A percentile compares a stretch with the other conserved stretches of the same genome.
Conservation (phyloP, 2,113 vertebrate species). For the Poeciliopsis prolifica region DNA sequence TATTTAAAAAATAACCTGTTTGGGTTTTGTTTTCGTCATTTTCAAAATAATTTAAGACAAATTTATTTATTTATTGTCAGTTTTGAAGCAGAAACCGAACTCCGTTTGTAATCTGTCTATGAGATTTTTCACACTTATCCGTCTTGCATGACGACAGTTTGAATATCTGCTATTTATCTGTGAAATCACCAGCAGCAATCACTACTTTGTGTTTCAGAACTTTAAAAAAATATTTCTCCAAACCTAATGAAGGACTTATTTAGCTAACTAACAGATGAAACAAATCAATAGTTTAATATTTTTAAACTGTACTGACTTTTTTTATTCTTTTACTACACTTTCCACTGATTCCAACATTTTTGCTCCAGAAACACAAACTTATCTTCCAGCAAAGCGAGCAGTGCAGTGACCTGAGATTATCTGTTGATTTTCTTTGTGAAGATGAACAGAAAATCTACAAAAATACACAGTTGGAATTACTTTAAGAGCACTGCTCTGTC, state of each 20-base stretch:
- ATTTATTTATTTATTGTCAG: not conserved
- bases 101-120: too few relatives aligned
- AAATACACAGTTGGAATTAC: not conserved
- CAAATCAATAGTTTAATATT: not conserved
- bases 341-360: not conserved
- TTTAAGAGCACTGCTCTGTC: not conserved
- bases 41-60: not conserved
- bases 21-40: not conserved
- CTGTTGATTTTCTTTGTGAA: not conserved
- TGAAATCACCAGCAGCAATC: not conserved
- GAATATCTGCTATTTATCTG: not conserved
- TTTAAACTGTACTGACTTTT: too few relatives aligned
- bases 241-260: not conserved
- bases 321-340: not conserved
- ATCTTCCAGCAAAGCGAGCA: constrained; percentile 4
- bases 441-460: not conserved
- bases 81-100: too few relatives aligned
- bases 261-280: not conserved
- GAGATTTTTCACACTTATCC: not conserved
- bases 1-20: not conserved
- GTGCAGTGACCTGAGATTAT: not conserved
- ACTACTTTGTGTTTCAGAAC: not conserved
- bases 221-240: not conserved
- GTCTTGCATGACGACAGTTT: not conserved
- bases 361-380: constrained; percentile 4